Conservation (phyloP, 2,797 vertebrate genomes). For the Spinibarbus caldwelli region DNA sequence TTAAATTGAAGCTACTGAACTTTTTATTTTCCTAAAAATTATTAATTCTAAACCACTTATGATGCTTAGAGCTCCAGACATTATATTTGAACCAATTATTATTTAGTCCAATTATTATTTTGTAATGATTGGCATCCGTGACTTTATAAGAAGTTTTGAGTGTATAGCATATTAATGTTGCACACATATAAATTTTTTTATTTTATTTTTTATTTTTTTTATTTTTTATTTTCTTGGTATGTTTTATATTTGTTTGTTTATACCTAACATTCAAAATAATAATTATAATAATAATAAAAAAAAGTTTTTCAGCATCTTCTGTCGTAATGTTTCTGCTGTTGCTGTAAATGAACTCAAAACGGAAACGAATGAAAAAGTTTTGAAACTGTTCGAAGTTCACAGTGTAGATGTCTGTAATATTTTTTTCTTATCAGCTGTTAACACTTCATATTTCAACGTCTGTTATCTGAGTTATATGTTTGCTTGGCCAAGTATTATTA, state of each 20-base stretch:
- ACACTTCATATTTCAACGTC: not conserved
- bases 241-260: conserved; percentile 48
- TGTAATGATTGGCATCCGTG: not conserved
- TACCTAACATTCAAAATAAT: conserved; percentile 19
- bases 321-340: not conserved
- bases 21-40: not conserved
- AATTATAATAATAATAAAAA: conserved; percentile 33
- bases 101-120: not conserved
- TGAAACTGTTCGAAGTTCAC: not conserved
- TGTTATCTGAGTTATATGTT: not conserved
- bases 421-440: conserved; percentile 2
- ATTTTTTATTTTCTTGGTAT: conserved; percentile 20
- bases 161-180: conserved; percentile 47
- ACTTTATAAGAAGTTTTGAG: conserved; percentile 32
- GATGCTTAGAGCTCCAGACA: not conserved
- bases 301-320: not conserved
- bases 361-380: not conserved
- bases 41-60: conserved; percentile 1
- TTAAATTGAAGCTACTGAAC: conserved; percentile 28
- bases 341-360: not conserved
- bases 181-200: too few species aligned
- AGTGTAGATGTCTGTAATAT: not conserved
- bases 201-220: too few species aligned
- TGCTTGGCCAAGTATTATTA: not conserved
- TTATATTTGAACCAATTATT: conserved; percentile 4